A percentile compares a stretch with the other conserved stretches of the same genome.
These are phyloP conservation scores for Tribolium castaneum DNA, from an alignment of 1,140 invertebrate genomes.

Conservation along the genomic window DNA sequence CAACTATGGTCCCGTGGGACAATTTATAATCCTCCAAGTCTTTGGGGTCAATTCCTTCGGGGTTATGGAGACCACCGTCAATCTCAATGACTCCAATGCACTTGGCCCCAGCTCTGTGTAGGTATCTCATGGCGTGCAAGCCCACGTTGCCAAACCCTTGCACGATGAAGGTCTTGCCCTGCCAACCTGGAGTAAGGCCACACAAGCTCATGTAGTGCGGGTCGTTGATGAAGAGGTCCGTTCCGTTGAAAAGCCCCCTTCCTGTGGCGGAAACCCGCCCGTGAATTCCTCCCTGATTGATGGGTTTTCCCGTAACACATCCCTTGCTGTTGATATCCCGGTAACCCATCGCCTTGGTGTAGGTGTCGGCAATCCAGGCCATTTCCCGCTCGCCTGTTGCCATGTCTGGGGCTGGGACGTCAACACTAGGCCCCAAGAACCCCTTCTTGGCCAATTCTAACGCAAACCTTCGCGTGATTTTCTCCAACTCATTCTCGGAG, in stretches of 20 bases:
- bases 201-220: slow-evolving; percentile 82
- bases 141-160: slow-evolving; percentile 94
- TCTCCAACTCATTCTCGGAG: slow-evolving; percentile 82
- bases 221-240: slow-evolving; percentile 83
- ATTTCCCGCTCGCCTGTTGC: slow-evolving; percentile 86
- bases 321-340: slow-evolving; percentile 85
- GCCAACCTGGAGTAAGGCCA: slow-evolving; percentile 75
- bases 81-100: slow-evolving; percentile 83
- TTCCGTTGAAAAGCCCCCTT: slow-evolving; percentile 85
- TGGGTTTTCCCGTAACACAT: slow-evolving; percentile 90
- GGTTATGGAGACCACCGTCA: slow-evolving; percentile 78
- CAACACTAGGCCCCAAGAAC: slow-evolving; percentile 80
- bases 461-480: slow-evolving; percentile 86
- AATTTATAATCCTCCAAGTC: slow-evolving; percentile 85
- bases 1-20: slow-evolving; percentile 91
- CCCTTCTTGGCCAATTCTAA: slow-evolving; percentile 90
- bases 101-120: slow-evolving; percentile 81
- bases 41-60: slow-evolving; percentile 85
- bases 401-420: slow-evolving; percentile 88
- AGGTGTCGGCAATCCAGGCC: slow-evolving; percentile 89
- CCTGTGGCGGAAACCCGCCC: slow-evolving; percentile 91
- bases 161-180: slow-evolving; percentile 88
- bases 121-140: slow-evolving; percentile 81
- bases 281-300: slow-evolving; percentile 80
- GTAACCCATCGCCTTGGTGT: slow-evolving; percentile 78